Evolutionary conservation across 2,888 invertebrate genomes (phyloP).

Genomic region (Lithophane socia): DNA sequence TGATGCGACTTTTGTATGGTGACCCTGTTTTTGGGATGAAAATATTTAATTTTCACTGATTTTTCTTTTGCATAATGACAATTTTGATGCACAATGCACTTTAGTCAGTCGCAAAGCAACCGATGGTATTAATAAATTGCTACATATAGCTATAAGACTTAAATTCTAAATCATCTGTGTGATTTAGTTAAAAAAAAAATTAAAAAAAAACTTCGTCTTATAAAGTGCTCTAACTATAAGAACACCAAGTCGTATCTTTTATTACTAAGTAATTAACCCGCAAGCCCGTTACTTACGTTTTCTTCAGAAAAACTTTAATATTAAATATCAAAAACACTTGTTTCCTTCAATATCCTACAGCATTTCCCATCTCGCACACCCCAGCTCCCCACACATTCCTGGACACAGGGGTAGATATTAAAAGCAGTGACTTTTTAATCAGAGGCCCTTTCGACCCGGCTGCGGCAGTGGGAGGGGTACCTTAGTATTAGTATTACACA

Average conservation of each 20-base stretch:
- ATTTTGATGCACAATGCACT: neutral
- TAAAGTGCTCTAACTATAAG: too few species aligned
- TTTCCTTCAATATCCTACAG: neutral
- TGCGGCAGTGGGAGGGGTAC: conserved; percentile 36
- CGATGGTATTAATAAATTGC: too few species aligned
- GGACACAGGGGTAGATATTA: conserved; percentile 68
- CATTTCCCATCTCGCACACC: neutral
- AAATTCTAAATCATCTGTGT: too few species aligned
- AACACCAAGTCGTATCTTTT: neutral
- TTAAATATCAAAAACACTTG: neutral
- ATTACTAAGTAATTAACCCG: neutral
- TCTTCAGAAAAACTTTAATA: neutral
- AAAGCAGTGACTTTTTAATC: conserved; percentile 76
- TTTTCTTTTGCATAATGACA: neutral
- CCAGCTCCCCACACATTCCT: conserved; percentile 60
- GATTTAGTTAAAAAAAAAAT: too few species aligned
- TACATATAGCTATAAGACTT: too few species aligned
- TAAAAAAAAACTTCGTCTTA: too few species aligned
- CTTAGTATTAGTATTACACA: conserved; percentile 16
- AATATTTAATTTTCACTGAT: neutral
- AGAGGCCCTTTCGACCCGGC: conserved; percentile 54
- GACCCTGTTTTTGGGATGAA: conserved; percentile 2
- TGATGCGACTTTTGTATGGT: conserved; percentile 52
- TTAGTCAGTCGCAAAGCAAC: neutral
- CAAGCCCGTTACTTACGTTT: neutral